Evolutionary conservation across 2,113 vertebrate species (phyloP), one percentile per base, ranked within the genome.

Genomic region (Myotis davidii): DNA sequence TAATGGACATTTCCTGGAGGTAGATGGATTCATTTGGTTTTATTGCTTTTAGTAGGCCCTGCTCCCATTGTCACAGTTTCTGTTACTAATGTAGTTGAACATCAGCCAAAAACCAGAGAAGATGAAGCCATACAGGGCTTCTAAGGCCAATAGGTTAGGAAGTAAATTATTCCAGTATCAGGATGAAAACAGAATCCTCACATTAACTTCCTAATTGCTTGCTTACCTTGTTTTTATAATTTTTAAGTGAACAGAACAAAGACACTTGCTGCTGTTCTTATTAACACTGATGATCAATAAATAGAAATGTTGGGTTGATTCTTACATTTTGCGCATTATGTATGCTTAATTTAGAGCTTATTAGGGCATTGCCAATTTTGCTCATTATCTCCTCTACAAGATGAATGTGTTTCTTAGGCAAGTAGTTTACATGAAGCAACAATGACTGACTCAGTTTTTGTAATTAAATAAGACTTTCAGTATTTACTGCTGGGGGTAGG

Each of bases 201-300:
- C 82, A 92, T 93, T 96, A 97, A 95, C 85, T 93, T 85, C 72
- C 72, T 97, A 96, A 95, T 97, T 95, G 91, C 70, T 94, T 95
- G 90, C 92, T 96, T 96, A 97, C 95, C 87, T 97, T 97, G 90
- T 96, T 96, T 95, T 95, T 93, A 94, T 88, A 93, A 64, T 94
- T 96, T 91, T 86, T 96, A 95, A 97, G 94, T 88, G 90, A 97
- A 97, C 34, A 76, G 88, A 95, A 95, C 95, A 96, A 94, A 97
- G 96, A 67, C 52, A 95, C 90, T 96, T 95, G 90, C 87, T 95
- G 78, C 70, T 86, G 69, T 92, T 95, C 96, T 97, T 95, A 94
- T 97, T 97, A 97, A 92, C 88, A 92, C 90, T 97, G 95, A 96
- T 96, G 96, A 94, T 97, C 97, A 95, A 96, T 96, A 97, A 95